Percentiles rank a stretch among this genome's conserved stretches.
These are phyloP conservation scores for Protosalanx chinensis DNA, from an alignment of 2,797 vertebrate genomes.

Conservation along the genomic window DNA sequence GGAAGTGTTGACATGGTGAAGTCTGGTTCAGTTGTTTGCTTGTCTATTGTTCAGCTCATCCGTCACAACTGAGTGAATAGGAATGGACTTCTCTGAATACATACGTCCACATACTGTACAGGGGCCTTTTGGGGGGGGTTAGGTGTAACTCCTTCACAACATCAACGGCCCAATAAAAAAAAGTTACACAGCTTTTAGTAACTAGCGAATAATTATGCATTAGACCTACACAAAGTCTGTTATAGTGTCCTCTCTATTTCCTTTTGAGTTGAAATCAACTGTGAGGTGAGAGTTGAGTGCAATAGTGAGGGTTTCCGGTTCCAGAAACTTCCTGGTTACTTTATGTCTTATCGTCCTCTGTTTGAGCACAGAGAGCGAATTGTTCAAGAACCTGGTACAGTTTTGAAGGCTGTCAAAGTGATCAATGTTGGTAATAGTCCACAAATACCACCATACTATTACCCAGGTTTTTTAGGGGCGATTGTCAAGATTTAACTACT, in stretches of 20 bases:
- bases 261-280: neutral
- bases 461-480: too few relatives aligned
- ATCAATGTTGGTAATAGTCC: too few relatives aligned
- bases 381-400: conserved; percentile 44
- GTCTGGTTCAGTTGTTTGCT: conserved; percentile 32
- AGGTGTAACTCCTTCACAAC: neutral
- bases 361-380: conserved; percentile 10
- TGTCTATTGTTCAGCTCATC: conserved; percentile 55
- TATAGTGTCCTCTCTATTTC: neutral
- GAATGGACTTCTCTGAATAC: conserved; percentile 31
- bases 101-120: conserved; percentile 7
- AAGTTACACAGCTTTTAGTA: conserved; percentile 1
- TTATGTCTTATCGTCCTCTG: neutral
- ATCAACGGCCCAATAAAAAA: conserved; percentile 8
- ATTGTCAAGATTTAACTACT: neutral
- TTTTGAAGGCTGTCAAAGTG: neutral
- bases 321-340: neutral
- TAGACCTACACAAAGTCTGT: conserved; percentile 9
- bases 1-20: neutral
- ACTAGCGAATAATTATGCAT: conserved; percentile 19
- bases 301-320: conserved; percentile 1
- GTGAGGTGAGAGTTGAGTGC: conserved; percentile 3
- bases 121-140: conserved; percentile 12
- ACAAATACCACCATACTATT: too few relatives aligned
- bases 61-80: conserved; percentile 34